Percentiles rank a stretch among this genome's conserved stretches.
Evolutionary conservation across 1,140 invertebrate genomes (phyloP).

Genomic region (Trichonephila inaurata): DNA sequence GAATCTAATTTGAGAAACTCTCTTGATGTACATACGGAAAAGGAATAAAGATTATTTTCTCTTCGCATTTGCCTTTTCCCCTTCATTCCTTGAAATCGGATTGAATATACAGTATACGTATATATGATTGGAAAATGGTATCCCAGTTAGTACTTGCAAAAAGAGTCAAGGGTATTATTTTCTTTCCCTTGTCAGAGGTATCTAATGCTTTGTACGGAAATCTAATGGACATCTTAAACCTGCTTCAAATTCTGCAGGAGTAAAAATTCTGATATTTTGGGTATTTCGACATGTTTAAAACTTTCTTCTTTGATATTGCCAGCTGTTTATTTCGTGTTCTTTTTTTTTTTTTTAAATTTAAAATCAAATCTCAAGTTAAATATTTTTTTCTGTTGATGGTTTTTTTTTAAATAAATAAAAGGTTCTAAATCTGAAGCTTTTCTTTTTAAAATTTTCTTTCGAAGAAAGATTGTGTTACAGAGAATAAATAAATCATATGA

Average conservation of each 20-base stretch:
- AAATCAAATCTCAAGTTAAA: no score
- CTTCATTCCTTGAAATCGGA: background rate
- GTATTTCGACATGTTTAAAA: no score
- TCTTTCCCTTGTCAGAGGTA: background rate
- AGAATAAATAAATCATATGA: no score
- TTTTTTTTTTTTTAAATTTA: no score
- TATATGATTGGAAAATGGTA: background rate
- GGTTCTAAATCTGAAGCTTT: no score
- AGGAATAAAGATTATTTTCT: conserved; percentile 23
- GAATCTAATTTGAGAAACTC: conserved; percentile 26
- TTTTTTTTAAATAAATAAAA: no score
- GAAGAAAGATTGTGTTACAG: no score
- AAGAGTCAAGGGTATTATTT: conserved; percentile 14
- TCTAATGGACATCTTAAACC: conserved; percentile 13
- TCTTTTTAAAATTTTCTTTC: no score
- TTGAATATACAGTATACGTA: background rate
- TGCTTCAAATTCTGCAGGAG: background rate
- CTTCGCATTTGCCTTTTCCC: background rate
- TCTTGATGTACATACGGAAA: conserved; percentile 11
- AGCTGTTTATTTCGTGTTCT: no score
- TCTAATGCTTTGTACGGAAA: background rate
- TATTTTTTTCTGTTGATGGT: no score
- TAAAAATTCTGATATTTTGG: no score
- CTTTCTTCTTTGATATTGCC: no score
- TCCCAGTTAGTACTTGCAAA: background rate